Base-by-base conservation (phyloP, 2,113 vertebrate genomes). In the Mobula birostris region DNA sequence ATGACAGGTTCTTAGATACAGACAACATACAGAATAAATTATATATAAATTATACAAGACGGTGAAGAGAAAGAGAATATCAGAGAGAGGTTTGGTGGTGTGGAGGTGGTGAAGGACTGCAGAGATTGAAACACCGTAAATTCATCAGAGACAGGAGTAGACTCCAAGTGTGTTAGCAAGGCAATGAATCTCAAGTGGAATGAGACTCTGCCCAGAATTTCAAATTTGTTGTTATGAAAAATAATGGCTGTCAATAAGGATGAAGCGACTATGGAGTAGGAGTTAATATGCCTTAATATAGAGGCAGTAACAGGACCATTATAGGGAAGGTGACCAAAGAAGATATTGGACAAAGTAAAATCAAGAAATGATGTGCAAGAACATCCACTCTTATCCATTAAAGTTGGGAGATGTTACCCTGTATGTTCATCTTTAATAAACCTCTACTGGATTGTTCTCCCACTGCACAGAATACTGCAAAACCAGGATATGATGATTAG, bases 81-180 rank as follows among this genome's bases (percentile, higher is more conserved):
- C 48, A 48, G 48, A 48, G 48, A 48, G 48, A 48, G 0, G 7
- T 5, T 7, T 15, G 0, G 4, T 8, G 68, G 7, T 27, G 17
- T 40, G 0, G 5, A 14, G 66, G 48, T 48, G n/a, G 27, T n/a
- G 2, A 36, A 27, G 14, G 19, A 11, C 6, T 27, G 2, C 11
- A 12, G 48, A 48, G 48, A 48, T 48, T 48, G 48, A 48, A 48
- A 48, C 48, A 48, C 48, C 48, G 3, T 48, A 4, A 48, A 48
- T 48, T 48, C 48, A 95, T 48, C 21, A 48, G 88, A 56, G 94
- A 14, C 66, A 7, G 40, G 48, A 90, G 29, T n/a, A 32, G 24
- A n/a, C 56, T 32, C 74, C 21, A 58, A 93, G 94, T 32, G 91
- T 4, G n/a, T 94, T 9, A 85, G 90, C 56, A 85, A 94, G 82